Conservation (phyloP, 2,888 invertebrate species). For the Drosophila phalerata region DNA sequence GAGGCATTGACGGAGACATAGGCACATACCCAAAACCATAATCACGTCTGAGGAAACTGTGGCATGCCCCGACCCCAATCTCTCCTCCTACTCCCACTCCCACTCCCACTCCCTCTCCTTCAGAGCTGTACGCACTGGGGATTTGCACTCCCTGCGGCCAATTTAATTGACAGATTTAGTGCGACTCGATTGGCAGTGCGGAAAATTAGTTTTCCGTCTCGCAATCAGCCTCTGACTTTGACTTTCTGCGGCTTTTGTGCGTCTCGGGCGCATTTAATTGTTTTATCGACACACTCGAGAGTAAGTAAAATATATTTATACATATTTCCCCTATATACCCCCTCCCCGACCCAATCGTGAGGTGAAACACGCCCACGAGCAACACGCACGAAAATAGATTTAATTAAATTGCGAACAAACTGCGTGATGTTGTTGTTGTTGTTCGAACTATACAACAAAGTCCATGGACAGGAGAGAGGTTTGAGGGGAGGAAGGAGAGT, state of each 20-base stretch:
- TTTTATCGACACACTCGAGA: conserved; percentile 74
- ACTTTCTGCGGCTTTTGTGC: conserved; percentile 62
- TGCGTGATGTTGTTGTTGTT: conserved; percentile 29
- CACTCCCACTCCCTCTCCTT: background rate
- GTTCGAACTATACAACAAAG: background rate
- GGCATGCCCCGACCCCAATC: conserved; percentile 14
- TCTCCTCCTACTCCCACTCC: background rate
- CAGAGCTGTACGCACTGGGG: conserved; percentile 45
- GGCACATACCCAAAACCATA: conserved; percentile 52
- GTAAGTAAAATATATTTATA: conserved; percentile 11
- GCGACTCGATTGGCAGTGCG: conserved; percentile 83
- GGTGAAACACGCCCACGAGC: conserved; percentile 69
- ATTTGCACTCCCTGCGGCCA: conserved; percentile 81
- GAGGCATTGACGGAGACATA: conserved; percentile 24
- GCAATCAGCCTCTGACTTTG: conserved; percentile 57
- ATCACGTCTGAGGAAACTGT: conserved; percentile 70
- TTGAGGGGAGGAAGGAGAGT: background rate
- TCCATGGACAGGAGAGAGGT: conserved; percentile 6
- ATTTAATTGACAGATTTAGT: conserved; percentile 85
- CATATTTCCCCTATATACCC: background rate
- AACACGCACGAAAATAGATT: conserved; percentile 77
- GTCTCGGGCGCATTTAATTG: conserved; percentile 70
- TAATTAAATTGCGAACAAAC: conserved; percentile 79
- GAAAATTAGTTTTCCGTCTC: conserved; percentile 82
- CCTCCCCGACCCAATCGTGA: conserved; percentile 29